Base-by-base conservation (phyloP, 1,140 invertebrate species). In the Nomia melanderi region DNA sequence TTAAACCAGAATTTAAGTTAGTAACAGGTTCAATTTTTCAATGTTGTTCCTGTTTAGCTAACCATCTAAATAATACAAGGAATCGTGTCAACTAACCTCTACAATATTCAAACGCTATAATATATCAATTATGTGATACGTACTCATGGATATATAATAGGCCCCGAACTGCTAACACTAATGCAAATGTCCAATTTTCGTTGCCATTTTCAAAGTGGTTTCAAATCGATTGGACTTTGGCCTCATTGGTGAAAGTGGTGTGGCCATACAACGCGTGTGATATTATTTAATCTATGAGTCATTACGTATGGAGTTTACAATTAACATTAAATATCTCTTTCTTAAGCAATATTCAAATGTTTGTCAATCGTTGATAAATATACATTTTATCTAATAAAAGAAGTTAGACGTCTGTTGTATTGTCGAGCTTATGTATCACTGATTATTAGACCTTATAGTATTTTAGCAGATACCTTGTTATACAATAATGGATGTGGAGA, bases 161-260 rank as follows among this genome's bases (percentile, higher is more conserved):
- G 86, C 89, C 85, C 79, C 75, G 79, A 75, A 88, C 89, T 90
- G 89, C 89, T 90, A 90, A 89, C 89, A 89, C 88, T 88, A 90
- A 90, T 90, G 89, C 89, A 90, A 90, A 90, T 90, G 89, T 90
- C 88, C 88, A 90, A 88, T 90, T 90, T 89, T 89, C 69, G 88
- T 89, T 87, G 72, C 86, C 84, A 88, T 82, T 86, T 63, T 82
- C 31, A 73, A 80, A 84, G 79, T 88, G 87, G 87, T 88, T 85
- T 84, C 74, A 88, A 89, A 89, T 74, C 80, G 88, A 90, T 89
- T 90, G 89, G 89, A 90, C 89, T 90, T 90, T 90, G 89, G 77
- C 76, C 73, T 88, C 89, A 90, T 90, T 90, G 89, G 88, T 90
- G 89, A 82, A 90, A 90, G 89, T 89, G 89, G 89, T 89, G 73